phyloP scores from a whole-genome alignment of 2,888 invertebrate genomes.

The Coenonympha glycerion region DNA sequence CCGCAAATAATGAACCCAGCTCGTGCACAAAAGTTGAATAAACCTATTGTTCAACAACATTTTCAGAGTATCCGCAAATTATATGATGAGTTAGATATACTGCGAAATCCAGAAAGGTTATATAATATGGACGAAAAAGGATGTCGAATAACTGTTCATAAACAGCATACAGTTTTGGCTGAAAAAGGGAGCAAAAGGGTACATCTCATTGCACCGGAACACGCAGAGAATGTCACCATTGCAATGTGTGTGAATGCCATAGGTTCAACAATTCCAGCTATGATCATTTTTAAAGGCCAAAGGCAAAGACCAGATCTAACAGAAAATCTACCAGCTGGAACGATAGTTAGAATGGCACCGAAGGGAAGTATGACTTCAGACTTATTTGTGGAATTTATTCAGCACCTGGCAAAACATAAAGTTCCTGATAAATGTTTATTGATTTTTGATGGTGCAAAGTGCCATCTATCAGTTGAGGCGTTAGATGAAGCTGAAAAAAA shows the following conservation, averaged over 20 bases:
- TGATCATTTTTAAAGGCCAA: not conserved
- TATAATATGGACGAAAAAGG: conserved; percentile 6
- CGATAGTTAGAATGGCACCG: not conserved
- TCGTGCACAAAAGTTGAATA: conserved; percentile 34
- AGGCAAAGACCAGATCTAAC: not conserved
- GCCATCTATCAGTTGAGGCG: not conserved
- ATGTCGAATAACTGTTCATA: conserved; percentile 28
- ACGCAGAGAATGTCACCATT: not conserved
- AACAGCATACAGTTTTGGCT: not conserved
- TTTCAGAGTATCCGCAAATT: conserved; percentile 20
- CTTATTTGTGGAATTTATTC: not conserved
- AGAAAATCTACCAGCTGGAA: not conserved
- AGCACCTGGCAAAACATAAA: not conserved
- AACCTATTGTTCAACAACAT: conserved; percentile 29
- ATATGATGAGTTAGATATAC: not conserved
- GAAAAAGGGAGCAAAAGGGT: not conserved
- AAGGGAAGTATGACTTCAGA: not conserved
- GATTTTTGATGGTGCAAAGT: not conserved
- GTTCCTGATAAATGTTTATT: not conserved
- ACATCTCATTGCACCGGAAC: not conserved
- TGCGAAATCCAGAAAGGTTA: not conserved
- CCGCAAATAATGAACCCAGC: conserved; percentile 34
- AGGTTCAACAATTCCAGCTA: not conserved
- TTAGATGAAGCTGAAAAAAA: not conserved
- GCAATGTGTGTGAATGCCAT: not conserved